Percentiles rank a stretch among this genome's conserved stretches.
These are phyloP conservation scores for Heloderma charlesbogerti DNA, from an alignment of 2,113 vertebrate species.

Conservation along the genomic window DNA sequence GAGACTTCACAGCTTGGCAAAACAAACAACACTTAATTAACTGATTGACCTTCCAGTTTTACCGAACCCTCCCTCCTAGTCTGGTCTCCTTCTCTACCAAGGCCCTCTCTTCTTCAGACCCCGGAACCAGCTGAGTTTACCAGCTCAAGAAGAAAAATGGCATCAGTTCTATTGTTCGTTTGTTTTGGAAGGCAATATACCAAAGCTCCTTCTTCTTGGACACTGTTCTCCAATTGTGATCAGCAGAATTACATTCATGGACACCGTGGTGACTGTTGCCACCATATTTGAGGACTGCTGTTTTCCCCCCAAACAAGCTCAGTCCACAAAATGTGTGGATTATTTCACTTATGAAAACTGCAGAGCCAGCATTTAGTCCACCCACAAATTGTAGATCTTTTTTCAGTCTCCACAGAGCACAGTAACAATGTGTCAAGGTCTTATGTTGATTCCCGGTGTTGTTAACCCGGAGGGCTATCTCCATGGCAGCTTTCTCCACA, in stretches of 20 bases:
- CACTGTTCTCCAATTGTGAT: not conserved
- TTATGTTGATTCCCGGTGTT: not conserved
- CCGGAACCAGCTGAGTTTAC: no score
- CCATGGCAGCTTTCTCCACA: not conserved
- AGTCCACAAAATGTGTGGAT: not conserved
- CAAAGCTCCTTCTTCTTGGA: not conserved
- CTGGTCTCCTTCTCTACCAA: no score
- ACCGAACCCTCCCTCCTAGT: no score
- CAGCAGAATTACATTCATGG: not conserved
- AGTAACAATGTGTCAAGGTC: not conserved
- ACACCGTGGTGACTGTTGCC: not conserved
- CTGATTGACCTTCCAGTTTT: no score
- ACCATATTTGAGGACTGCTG: not conserved
- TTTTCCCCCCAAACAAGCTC: not conserved
- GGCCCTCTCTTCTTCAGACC: no score
- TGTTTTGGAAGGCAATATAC: not conserved
- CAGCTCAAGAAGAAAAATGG: not conserved
- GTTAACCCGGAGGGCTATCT: not conserved
- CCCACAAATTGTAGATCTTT: not conserved
- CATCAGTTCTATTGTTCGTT: not conserved
- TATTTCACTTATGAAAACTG: not conserved
- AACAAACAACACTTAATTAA: no score
- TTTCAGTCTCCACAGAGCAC: not conserved
- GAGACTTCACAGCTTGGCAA: no score
- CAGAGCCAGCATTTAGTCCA: not conserved